These are phyloP conservation scores for Rhadinocentrus ornatus DNA, from an alignment of 2,797 vertebrate species.

Conservation along the genomic window DNA sequence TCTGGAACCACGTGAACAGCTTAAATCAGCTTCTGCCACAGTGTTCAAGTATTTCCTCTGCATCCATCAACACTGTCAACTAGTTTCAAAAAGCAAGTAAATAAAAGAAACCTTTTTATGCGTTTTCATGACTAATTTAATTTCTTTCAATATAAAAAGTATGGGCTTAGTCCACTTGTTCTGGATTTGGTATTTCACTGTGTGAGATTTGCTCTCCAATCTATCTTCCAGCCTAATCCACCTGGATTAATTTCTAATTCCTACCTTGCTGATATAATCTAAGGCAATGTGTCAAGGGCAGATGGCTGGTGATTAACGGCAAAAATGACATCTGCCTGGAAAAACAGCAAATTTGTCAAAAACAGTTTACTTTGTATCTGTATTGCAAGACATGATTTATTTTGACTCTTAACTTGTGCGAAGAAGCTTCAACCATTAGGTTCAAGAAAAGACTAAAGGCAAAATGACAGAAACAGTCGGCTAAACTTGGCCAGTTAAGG, in stretches of 20 bases:
- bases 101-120: background rate
- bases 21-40: background rate
- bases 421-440: background rate
- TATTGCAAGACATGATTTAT: background rate
- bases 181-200: slow-evolving; percentile 29
- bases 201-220: slow-evolving; percentile 64
- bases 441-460: background rate
- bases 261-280: slow-evolving; percentile 68
- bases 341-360: slow-evolving; percentile 18
- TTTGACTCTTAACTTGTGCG: background rate
- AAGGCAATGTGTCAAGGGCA: slow-evolving; percentile 68
- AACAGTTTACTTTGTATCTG: background rate
- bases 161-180: slow-evolving; percentile 15
- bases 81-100: background rate
- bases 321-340: slow-evolving; percentile 25
- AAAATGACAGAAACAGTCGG: background rate
- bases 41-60: slow-evolving; percentile 8
- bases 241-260: slow-evolving; percentile 75
- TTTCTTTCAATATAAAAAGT: slow-evolving; percentile 17
- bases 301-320: slow-evolving; percentile 62
- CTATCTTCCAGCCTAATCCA: slow-evolving; percentile 74
- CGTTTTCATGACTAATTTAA: background rate
- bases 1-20: background rate
- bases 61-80: background rate
- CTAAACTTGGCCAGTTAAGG: background rate